Base-by-base conservation (phyloP, 2,797 vertebrate species). In the Hylomyscus alleni region DNA sequence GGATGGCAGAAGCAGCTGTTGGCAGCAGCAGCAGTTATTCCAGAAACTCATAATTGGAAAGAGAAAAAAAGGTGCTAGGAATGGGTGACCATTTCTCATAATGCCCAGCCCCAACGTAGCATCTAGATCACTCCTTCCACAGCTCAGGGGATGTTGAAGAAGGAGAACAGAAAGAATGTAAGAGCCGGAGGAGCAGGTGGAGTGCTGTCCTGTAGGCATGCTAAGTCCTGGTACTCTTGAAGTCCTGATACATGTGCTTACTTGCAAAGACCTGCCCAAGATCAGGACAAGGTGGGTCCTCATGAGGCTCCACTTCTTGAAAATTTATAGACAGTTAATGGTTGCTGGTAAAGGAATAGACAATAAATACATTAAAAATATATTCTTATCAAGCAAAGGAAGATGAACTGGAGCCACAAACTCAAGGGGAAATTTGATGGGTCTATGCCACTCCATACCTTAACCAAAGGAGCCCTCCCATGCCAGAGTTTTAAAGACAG, bases 401-500 rank as follows among this genome's bases (percentile, higher is more conserved):
- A 72, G 14, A 75, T 76, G 40, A 89, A 4, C 20, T 50, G 77
- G 47, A 95, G 37, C 56, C 12, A 40, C 52, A 67, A 81, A 93
- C 67, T 89, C 82, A 76, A 76, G 75, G 77, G 65, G 76, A 76
- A 93, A 34, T 20, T 81, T 0, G 5, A 31, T 84, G 26, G 11
- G 9, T 58, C 72, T 67, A 47, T 84, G 87, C 22, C 1, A 90
- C 29, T n/a, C 83, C 90, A 80, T 13, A 47, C 34, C 76, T 4
- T 0, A 1, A 1, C 34, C 50, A 62, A 44, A 94, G 31, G 34
- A 44, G 6, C 22, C 22, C 89, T 92, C 26, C 65, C 50, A 44
- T 1, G 60, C 20, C 44, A 81, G 75, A 75, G 89, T 76, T 95
- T 90, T 76, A 58, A 92, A 92, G 69, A 72, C 24, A 5, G 72